Evolutionary conservation across 2,113 vertebrate genomes (phyloP), one percentile per base, ranked within the genome.

Genomic region (Vicugna pacos): DNA sequence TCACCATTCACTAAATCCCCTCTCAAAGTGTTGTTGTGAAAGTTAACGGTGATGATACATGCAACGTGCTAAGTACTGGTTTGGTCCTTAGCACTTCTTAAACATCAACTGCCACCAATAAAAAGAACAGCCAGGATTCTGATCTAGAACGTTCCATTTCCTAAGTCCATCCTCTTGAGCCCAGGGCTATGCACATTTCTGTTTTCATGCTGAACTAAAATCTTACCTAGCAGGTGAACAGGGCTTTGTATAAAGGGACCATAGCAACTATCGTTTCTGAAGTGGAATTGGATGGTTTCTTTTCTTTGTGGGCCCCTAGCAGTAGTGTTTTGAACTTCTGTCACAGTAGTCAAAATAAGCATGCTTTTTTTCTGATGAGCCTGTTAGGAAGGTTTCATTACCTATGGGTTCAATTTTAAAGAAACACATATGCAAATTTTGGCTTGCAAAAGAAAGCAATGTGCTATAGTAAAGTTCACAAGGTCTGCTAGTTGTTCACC

Each of bases 201-300:
- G 14, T 88, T 89, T 89, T 77, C 14, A n/a, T 28, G 62, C n/a
- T 79, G 15, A 92, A 77, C 95, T 79, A 69, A 70, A 87, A 90
- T 87, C 30, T 69, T 58, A 83, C 1, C 72, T 54, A 48, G 46
- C 20, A 89, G 64, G 28, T 54, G 28, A 48, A 10, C 82, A 54
- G 89, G 15, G n/a, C 65, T 89, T 30, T 82, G 92, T 73, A 70
- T 64, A 12, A 79, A 79, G n/a, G 24, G 60, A 56, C 50, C 32
- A 79, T 0, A 82, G 58, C 6, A 88, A 69, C 24, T 14, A 35
- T 15, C 10, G 82, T 38, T 84, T 94, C 35, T 84, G 15, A 72
- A 58, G 16, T 69, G 5, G 22, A 77, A 54, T 65, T 48, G 9
- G 16, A 24, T 86, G 22, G 1, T 69, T 85, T 91, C 30, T 94